Conservation (phyloP, 2,797 vertebrate genomes). For the Silurus aristotelis region DNA sequence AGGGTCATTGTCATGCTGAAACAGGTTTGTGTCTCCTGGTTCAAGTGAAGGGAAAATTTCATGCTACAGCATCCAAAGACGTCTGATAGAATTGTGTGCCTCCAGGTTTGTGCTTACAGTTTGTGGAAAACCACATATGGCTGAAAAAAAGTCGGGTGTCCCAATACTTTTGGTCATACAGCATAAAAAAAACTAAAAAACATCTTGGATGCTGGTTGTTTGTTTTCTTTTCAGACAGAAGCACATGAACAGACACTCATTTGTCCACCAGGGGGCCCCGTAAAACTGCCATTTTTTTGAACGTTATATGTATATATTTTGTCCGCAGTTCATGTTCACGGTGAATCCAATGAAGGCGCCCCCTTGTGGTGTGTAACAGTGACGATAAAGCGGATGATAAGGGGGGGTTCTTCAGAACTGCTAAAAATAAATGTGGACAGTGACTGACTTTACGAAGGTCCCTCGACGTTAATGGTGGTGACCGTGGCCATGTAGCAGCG, state of each 20-base stretch:
- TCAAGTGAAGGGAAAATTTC: too few relatives aligned
- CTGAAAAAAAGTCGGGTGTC: too few relatives aligned
- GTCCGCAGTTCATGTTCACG: background rate
- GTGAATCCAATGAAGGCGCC: background rate
- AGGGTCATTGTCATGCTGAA: too few relatives aligned
- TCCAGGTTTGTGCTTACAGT: too few relatives aligned
- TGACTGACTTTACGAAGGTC: conserved; percentile 59
- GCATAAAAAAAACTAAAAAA: too few relatives aligned
- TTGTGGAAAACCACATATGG: too few relatives aligned
- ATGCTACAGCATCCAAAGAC: too few relatives aligned
- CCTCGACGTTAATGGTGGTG: conserved; percentile 68
- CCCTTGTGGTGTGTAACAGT: background rate
- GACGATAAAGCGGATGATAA: background rate
- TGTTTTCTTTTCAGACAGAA: background rate
- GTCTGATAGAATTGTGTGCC: too few relatives aligned
- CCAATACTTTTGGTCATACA: too few relatives aligned
- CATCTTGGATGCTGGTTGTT: too few relatives aligned
- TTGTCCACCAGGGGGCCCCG: background rate
- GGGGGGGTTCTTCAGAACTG: background rate
- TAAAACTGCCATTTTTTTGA: background rate
- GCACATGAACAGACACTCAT: background rate
- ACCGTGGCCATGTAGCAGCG: conserved; percentile 75
- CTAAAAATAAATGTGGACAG: background rate
- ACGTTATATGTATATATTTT: too few relatives aligned
- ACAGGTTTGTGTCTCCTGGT: too few relatives aligned